phyloP scores from a whole-genome alignment of 2,888 invertebrate genomes.

The Leucania comma region DNA sequence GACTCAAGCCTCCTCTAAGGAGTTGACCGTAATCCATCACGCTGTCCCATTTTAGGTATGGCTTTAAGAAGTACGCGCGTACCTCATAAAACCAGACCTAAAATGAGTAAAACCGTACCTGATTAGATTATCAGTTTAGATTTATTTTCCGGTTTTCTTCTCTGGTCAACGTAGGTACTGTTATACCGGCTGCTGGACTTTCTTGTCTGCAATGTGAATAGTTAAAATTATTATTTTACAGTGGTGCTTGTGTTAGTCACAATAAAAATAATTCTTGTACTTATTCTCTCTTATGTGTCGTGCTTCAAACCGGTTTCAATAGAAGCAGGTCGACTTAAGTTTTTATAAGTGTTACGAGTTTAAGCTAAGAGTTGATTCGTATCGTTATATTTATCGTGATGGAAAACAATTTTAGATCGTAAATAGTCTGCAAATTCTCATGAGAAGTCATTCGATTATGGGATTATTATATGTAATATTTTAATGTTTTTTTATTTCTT shows the following conservation, averaged over 20 bases:
- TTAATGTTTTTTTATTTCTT: too few relatives aligned
- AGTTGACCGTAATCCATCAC: too few relatives aligned
- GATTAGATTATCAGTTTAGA: too few relatives aligned
- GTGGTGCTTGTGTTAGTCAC: neutral
- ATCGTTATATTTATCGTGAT: slow-evolving; percentile 7
- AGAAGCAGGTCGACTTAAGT: slow-evolving; percentile 37
- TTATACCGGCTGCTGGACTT: neutral
- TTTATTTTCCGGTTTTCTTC: too few relatives aligned
- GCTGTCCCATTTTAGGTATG: too few relatives aligned
- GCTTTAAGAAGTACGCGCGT: too few relatives aligned
- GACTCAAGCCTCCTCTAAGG: too few relatives aligned
- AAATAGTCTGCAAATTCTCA: slow-evolving; percentile 4
- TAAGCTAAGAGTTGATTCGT: slow-evolving; percentile 13
- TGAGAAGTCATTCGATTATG: neutral
- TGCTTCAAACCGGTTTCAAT: slow-evolving; percentile 34
- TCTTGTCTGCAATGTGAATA: slow-evolving; percentile 2
- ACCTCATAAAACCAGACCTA: too few relatives aligned
- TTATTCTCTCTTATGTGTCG: slow-evolving; percentile 7
- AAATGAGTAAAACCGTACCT: too few relatives aligned
- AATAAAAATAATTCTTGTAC: slow-evolving; percentile 13
- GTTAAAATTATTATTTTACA: slow-evolving; percentile 4
- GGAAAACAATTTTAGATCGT: slow-evolving; percentile 2
- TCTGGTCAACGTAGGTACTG: neutral
- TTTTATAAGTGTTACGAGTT: slow-evolving; percentile 26
- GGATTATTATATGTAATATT: neutral